Evolutionary conservation across 2,797 vertebrate genomes (phyloP), one percentile per base, ranked within the genome.

Genomic region (Linurgus olivaceus): DNA sequence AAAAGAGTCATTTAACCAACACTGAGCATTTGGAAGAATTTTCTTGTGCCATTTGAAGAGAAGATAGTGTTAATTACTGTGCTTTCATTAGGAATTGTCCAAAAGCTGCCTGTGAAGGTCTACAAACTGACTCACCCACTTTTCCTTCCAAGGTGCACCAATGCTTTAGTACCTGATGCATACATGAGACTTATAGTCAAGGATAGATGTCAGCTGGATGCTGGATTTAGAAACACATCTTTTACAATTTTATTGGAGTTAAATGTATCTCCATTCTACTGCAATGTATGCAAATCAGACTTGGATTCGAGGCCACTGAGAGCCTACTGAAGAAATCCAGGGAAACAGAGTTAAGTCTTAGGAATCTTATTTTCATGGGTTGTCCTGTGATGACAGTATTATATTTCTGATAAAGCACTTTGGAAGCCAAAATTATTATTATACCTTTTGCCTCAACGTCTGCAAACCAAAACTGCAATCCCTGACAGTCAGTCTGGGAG

Each of bases 21-120:
- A 52, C 1, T 31, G 28, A 84, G 6, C 14, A 17, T 55, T 31
- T 73, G 18, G 35, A 88, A 82, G 55, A 72, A 20, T 79, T 58
- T 75, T 76, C 31, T 85, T 61, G 4, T 40, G 40, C 17, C 5
- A 11, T 54, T 50, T 79, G 48, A 71, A 86, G 55, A 59, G 45
- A 33, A 73, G 50, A 31, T 29, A 68, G 11, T 0, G 0, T 57
- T 70, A 65, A 20, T 51, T 51, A 12, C 9, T n/a, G 24, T 29
- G 8, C 6, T 80, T 92, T 61, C 31, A 12, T n/a, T 17, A 70
- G 18, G 26, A n/a, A 61, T 47, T 9, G 6, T 54, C 33, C 31
- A 76, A 89, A 83, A 59, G n/a, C 18, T 72, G 6, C 14, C 13
- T 5, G 2, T 54, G n/a, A 65, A 85, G 7, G 6, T 40, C 44